Percentiles rank a stretch among this genome's conserved stretches.
Evolutionary conservation across 1,140 invertebrate species (phyloP).

Genomic region (Pseudomyrmex flavicornis): DNA sequence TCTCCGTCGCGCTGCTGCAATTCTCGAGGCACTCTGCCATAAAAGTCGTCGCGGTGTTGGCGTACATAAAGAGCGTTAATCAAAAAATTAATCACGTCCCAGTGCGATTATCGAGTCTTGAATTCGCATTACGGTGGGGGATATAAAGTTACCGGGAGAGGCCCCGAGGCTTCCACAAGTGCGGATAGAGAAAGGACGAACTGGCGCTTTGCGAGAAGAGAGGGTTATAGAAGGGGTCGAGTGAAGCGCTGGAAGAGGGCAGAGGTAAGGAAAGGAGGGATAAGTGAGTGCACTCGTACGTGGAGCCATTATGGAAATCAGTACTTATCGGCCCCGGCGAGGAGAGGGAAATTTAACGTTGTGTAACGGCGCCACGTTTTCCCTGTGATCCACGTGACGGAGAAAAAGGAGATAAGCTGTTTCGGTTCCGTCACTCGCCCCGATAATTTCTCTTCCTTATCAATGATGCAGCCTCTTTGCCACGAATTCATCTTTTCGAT

Average conservation of each 20-base stretch:
- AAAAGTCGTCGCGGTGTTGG: neutral
- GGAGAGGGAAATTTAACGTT: constrained; percentile 64
- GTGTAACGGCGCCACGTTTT: constrained; percentile 71
- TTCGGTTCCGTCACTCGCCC: constrained; percentile 47
- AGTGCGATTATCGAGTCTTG: constrained; percentile 42
- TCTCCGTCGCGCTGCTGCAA: neutral
- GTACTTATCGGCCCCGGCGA: constrained; percentile 73
- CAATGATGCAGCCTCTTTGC: constrained; percentile 28
- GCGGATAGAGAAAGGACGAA: constrained; percentile 20
- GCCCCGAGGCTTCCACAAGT: constrained; percentile 18
- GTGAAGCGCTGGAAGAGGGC: constrained; percentile 18
- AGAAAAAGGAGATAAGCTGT: constrained; percentile 70
- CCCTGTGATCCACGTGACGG: constrained; percentile 66
- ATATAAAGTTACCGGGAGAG: constrained; percentile 27
- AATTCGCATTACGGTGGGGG: constrained; percentile 24
- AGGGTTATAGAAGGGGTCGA: neutral
- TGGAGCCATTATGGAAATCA: constrained; percentile 78
- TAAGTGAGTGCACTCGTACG: constrained; percentile 75
- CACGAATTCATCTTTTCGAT: constrained; percentile 24
- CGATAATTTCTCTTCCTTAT: constrained; percentile 66
- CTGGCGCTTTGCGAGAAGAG: neutral
- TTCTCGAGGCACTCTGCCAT: neutral
- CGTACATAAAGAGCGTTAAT: constrained; percentile 12
- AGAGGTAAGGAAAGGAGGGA: constrained; percentile 6
- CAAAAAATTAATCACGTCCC: constrained; percentile 58